Conservation (phyloP, 2,888 invertebrate genomes). For the Troides aeacus region DNA sequence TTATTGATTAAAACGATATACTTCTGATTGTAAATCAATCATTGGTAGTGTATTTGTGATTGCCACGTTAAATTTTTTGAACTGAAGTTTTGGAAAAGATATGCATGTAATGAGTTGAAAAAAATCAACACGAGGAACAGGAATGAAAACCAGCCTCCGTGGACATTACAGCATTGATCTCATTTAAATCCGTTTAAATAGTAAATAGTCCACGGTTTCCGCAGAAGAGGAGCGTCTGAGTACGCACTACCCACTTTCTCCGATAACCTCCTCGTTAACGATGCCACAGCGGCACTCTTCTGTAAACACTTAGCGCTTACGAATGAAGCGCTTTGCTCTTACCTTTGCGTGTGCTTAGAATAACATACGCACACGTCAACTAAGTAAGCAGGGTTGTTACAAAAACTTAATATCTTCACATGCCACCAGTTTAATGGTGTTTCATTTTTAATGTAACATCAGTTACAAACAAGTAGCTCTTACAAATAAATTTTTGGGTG, state of each 20-base stretch:
- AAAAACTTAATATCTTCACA: not conserved
- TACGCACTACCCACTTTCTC: slow-evolving; percentile 58
- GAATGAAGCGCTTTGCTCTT: slow-evolving; percentile 57
- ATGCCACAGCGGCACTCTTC: slow-evolving; percentile 63
- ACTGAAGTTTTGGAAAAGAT: too few species aligned
- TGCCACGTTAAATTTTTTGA: too few species aligned
- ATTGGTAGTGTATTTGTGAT: too few species aligned
- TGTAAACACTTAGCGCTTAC: slow-evolving; percentile 68
- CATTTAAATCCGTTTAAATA: slow-evolving; percentile 25
- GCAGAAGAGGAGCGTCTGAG: slow-evolving; percentile 40
- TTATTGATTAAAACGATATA: too few species aligned
- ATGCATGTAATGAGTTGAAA: too few species aligned
- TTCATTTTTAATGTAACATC: too few species aligned
- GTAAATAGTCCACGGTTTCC: slow-evolving; percentile 12
- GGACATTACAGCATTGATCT: slow-evolving; percentile 3
- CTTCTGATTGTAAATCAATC: too few species aligned
- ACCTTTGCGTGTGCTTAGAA: slow-evolving; percentile 45
- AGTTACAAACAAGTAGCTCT: too few species aligned
- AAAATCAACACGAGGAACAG: too few species aligned
- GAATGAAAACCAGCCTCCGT: too few species aligned
- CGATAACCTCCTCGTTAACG: slow-evolving; percentile 67
- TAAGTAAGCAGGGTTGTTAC: slow-evolving; percentile 14
- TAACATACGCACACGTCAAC: slow-evolving; percentile 17
- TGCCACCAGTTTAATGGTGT: too few species aligned
- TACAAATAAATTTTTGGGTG: too few species aligned